Evolutionary conservation across 2,113 vertebrate species (phyloP).

Genomic region (Paralichthys olivaceus): DNA sequence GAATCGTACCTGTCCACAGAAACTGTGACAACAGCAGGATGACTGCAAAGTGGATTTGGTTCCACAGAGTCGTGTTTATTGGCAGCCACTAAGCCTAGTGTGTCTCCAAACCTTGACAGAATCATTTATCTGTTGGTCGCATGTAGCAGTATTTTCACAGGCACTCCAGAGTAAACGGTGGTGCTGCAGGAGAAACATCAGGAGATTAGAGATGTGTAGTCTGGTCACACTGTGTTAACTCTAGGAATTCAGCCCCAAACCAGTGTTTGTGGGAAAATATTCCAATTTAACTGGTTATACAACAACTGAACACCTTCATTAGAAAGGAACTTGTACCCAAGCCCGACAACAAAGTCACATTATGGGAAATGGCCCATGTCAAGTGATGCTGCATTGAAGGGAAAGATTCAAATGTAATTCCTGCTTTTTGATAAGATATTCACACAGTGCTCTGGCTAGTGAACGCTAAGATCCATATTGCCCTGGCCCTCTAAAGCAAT

Average conservation of each 20-base stretch:
- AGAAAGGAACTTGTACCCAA: slow-evolving; percentile 36
- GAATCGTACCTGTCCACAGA: slow-evolving; percentile 47
- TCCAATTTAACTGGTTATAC: slow-evolving; percentile 14
- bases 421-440: slow-evolving; percentile 39
- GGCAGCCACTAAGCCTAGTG: slow-evolving; percentile 55
- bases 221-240: slow-evolving; percentile 13
- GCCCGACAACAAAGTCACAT: slow-evolving; percentile 52
- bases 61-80: slow-evolving; percentile 59
- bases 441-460: slow-evolving; percentile 25
- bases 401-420: slow-evolving; percentile 56
- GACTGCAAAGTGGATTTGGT: slow-evolving; percentile 55
- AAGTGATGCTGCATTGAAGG: slow-evolving; percentile 34
- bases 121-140: slow-evolving; percentile 48
- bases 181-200: slow-evolving; percentile 12
- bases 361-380: slow-evolving; percentile 38
- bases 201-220: slow-evolving; percentile 37
- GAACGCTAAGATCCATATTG: slow-evolving; percentile 37
- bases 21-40: slow-evolving; percentile 49
- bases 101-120: slow-evolving; percentile 53
- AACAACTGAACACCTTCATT: slow-evolving; percentile 19
- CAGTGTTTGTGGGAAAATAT: slow-evolving; percentile 16
- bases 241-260: slow-evolving; percentile 28
- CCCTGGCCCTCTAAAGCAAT: slow-evolving; percentile 11
- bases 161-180: slow-evolving; percentile 10
- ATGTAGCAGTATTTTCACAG: slow-evolving; percentile 30